phyloP scores from a whole-genome alignment of 2,888 invertebrate genomes.

The Agelastica alni region DNA sequence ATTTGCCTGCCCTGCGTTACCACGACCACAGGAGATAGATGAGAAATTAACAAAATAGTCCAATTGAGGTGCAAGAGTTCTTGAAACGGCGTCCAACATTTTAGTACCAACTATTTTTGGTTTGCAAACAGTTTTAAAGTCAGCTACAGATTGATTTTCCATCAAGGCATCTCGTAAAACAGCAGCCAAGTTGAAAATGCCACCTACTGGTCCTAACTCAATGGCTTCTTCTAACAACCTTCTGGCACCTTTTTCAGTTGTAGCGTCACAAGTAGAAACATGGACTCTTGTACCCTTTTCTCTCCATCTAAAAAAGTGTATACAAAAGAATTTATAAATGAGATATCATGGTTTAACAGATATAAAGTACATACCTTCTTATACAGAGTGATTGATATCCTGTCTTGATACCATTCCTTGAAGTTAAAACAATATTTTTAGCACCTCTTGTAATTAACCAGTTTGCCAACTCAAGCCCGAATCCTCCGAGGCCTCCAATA shows the following conservation, averaged over 20 bases:
- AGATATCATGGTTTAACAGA: too few relatives aligned
- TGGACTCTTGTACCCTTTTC: slow-evolving; percentile 66
- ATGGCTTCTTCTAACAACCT: slow-evolving; percentile 66
- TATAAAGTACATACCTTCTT: slow-evolving; percentile 61
- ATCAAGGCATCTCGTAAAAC: slow-evolving; percentile 86
- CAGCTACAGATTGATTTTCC: slow-evolving; percentile 80
- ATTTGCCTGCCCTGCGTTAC: slow-evolving; percentile 95
- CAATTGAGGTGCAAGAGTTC: slow-evolving; percentile 75
- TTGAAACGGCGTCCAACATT: slow-evolving; percentile 78
- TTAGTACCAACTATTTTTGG: slow-evolving; percentile 88
- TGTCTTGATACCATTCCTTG: slow-evolving; percentile 85
- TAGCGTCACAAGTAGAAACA: slow-evolving; percentile 69
- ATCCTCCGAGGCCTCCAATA: slow-evolving; percentile 94
- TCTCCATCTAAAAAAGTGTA: slow-evolving; percentile 55
- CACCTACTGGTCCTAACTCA: slow-evolving; percentile 75
- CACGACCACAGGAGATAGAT: slow-evolving; percentile 94
- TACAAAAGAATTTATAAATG: too few relatives aligned
- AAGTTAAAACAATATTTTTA: slow-evolving; percentile 80
- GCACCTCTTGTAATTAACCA: slow-evolving; percentile 92
- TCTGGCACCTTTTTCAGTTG: slow-evolving; percentile 65
- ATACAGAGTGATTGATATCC: slow-evolving; percentile 92
- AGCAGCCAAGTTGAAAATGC: slow-evolving; percentile 93
- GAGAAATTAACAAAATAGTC: slow-evolving; percentile 97
- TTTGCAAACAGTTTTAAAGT: slow-evolving; percentile 78
- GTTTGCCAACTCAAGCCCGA: slow-evolving; percentile 90